Conservation (phyloP, 2,888 invertebrate species). For the Diplolepis rosae region DNA sequence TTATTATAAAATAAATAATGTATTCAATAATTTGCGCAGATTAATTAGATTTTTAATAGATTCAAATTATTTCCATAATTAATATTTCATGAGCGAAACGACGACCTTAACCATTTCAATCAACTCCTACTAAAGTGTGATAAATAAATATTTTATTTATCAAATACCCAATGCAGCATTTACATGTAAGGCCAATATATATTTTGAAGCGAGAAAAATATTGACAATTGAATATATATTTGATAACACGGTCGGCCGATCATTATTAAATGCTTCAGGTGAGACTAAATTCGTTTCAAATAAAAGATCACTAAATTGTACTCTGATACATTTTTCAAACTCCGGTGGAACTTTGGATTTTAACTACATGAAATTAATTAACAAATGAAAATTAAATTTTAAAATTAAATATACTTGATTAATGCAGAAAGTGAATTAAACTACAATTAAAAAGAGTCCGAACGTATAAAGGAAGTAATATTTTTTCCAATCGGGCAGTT, state of each 20-base stretch:
- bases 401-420: conserved; percentile 15
- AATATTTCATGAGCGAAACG: neutral
- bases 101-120: neutral
- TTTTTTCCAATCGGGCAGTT: neutral
- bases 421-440: neutral
- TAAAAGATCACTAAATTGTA: neutral
- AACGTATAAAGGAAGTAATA: neutral
- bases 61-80: neutral
- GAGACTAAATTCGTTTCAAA: neutral
- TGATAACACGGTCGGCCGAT: too few species aligned
- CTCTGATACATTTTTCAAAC: neutral
- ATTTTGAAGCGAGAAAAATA: neutral
- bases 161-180: neutral
- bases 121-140: neutral
- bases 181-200: neutral
- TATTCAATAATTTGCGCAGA: neutral
- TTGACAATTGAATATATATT: neutral
- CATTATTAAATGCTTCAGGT: too few species aligned
- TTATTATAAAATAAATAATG: too few species aligned
- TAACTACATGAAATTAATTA: conserved; percentile 12
- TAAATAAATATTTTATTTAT: neutral
- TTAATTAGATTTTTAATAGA: neutral
- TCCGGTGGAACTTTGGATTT: neutral
- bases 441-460: neutral
- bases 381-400: neutral